Base-by-base conservation (phyloP, 1,140 invertebrate genomes). In the Chironomus striatipennis region DNA sequence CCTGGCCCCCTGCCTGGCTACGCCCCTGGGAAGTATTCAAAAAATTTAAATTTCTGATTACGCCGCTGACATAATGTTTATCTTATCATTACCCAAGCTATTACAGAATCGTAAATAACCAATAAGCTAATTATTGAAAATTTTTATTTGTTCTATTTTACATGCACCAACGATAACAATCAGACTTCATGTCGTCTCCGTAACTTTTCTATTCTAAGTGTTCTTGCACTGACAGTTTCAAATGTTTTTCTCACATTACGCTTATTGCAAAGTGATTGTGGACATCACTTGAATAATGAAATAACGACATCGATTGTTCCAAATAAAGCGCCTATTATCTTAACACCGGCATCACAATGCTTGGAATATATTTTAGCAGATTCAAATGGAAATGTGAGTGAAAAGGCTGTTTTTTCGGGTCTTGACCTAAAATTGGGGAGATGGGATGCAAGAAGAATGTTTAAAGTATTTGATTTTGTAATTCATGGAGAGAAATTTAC, bases 391-490 rank as follows among this genome's bases (percentile, higher is more conserved):
- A 70, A 70, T 20, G 18, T 21, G 6, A 70, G 65, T 18, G 65
- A 70, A 8, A 18, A 21, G 7, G 65, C 65, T 70, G 85, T 85
- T 0, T 84, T 86, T 15, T 84, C 84, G 0, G 85, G 85, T 76
- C 78, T 92, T 17, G 87, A 91, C 77, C 78, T 91, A 2, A 84
- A 84, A 6, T 83, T 89, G 1, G 92, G 91, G 0, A 84, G 90
- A 74, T 93, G 90, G 90, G 92, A 94, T 76, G 85, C 85, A 21
- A 85, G 86, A 7, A 84, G 88, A 5, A 79, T 88, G 7, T 93
- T 88, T 78, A 90, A 88, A 75, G 86, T 89, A 65, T 92, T 90
- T 79, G 93, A 95, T 78, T 89, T 90, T 77, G 88, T 89, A 0
- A 78, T 90, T 1, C 85, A 90, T 0, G 92, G 92, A 0, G 84